A percentile compares a stretch with the other conserved stretches of the same genome.
These are phyloP conservation scores for Polylopha cassiicola DNA, from an alignment of 2,888 invertebrate genomes.

Conservation along the genomic window DNA sequence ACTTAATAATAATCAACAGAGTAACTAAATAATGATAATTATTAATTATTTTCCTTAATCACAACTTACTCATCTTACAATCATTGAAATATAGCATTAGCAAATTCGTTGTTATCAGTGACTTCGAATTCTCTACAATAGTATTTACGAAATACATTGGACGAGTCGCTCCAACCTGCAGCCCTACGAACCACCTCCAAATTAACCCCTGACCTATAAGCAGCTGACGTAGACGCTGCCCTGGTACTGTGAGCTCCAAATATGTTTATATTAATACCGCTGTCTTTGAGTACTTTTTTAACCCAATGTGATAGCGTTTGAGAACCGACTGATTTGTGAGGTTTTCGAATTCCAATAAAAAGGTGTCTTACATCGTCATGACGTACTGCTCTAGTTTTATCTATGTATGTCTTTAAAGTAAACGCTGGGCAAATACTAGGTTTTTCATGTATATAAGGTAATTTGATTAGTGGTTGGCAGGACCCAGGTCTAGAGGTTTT, in stretches of 20 bases:
- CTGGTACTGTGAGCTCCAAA: slow-evolving; percentile 17
- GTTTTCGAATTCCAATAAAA: not conserved
- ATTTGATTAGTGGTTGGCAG: slow-evolving; percentile 12
- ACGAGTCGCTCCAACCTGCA: slow-evolving; percentile 21
- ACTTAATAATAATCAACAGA: too few species aligned
- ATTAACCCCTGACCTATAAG: slow-evolving; percentile 18
- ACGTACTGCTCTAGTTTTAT: too few species aligned
- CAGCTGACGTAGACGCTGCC: slow-evolving; percentile 6
- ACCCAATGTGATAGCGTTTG: slow-evolving; percentile 20
- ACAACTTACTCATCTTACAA: too few species aligned
- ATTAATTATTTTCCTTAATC: too few species aligned
- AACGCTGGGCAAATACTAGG: slow-evolving; percentile 12
- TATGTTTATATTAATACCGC: slow-evolving; percentile 11
- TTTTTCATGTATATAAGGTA: slow-evolving; percentile 13
- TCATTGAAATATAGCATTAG: slow-evolving; percentile 4
- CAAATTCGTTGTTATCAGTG: not conserved
- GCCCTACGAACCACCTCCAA: slow-evolving; percentile 23
- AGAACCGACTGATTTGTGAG: slow-evolving; percentile 1
- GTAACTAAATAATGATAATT: too few species aligned
- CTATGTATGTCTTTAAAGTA: too few species aligned
- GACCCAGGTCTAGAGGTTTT: slow-evolving; percentile 11
- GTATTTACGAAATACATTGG: slow-evolving; percentile 13
- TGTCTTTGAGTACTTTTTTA: slow-evolving; percentile 18
- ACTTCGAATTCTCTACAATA: slow-evolving; percentile 2
- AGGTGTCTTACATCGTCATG: slow-evolving; percentile 1